Evolutionary conservation across 2,113 vertebrate species (phyloP), one percentile per base, ranked within the genome.

Genomic region (Puma concolor): DNA sequence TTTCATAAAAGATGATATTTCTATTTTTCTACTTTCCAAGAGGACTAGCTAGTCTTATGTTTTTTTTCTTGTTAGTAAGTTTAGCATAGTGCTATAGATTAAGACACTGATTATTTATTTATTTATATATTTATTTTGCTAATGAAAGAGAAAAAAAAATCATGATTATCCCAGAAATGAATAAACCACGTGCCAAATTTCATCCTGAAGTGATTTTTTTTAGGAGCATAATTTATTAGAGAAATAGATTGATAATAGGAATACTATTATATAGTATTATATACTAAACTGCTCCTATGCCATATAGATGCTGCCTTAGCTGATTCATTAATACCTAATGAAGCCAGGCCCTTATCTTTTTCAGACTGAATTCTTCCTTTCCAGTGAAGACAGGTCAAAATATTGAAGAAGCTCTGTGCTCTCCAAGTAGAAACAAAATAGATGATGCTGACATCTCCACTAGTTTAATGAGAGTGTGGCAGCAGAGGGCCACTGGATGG

Each of bases 361-460:
- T 91, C 80, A 95, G 96, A 97, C 94, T 84, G 96, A 82, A 97
- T 91, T 77, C 94, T 94, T 92, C 66, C 80, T 83, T 89, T 96
- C 25, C 27, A 85, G 57, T 48, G 48, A 31, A 95, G 91, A 92
- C 25, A 87, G 94, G 93, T 96, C 97, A 97, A 92, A 93, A 94
- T 48, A 88, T n/a, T 92, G 95, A 94, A 79, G 29, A 72, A 48
- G 67, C 17, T 77, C 67, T 50, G 33, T 64, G 44, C 19, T 92
- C 27, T 60, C 88, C 52, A 36, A 36, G 23, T 69, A 88, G 94
- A 88, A 91, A 52, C 3, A 19, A 93, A 97, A 97, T 74, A 94
- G 87, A 97, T 88, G 92, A 77, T 83, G 64, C 97, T 98, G 95
- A 96, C 94, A 64, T 94, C 71, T 82, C 94, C 94, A 36, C 64